Conservation (phyloP, 2,888 invertebrate species). For the Tachina grossa region DNA sequence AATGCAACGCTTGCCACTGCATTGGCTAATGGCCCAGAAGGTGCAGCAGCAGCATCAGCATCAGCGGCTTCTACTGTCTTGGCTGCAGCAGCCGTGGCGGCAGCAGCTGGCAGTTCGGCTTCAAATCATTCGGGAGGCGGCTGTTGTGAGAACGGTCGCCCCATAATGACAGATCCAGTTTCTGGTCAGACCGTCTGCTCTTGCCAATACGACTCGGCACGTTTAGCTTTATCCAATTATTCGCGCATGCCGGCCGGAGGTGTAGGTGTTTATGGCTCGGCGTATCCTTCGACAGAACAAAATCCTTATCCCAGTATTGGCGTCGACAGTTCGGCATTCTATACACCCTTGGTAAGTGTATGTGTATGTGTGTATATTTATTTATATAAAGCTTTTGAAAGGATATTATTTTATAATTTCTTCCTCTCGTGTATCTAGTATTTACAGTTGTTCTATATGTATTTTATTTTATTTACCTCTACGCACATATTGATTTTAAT, state of each 20-base stretch:
- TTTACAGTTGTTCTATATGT: conserved; percentile 6
- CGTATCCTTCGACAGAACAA: conserved; percentile 95
- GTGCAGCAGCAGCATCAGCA: conserved; percentile 16
- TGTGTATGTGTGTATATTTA: background rate
- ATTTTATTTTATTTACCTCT: conserved; percentile 16
- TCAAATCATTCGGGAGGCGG: conserved; percentile 68
- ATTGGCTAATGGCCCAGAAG: conserved; percentile 50
- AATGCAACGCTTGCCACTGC: conserved; percentile 46
- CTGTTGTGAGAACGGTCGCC: conserved; percentile 95
- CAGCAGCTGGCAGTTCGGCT: conserved; percentile 55
- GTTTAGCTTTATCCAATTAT: conserved; percentile 90
- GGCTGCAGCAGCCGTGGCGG: conserved; percentile 71
- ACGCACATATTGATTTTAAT: conserved; percentile 55
- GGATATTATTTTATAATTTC: background rate
- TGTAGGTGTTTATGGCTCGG: conserved; percentile 92
- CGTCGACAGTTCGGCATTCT: conserved; percentile 96
- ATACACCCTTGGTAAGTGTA: conserved; percentile 95
- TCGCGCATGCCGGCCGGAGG: conserved; percentile 90
- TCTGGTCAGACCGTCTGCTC: conserved; percentile 97
- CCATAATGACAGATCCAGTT: conserved; percentile 95
- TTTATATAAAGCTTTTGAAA: background rate
- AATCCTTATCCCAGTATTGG: conserved; percentile 96
- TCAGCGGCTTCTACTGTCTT: conserved; percentile 64
- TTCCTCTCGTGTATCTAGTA: background rate
- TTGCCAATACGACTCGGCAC: conserved; percentile 95